Base-by-base conservation (phyloP, 2,888 invertebrate species). In the Anthoptus insignis region DNA sequence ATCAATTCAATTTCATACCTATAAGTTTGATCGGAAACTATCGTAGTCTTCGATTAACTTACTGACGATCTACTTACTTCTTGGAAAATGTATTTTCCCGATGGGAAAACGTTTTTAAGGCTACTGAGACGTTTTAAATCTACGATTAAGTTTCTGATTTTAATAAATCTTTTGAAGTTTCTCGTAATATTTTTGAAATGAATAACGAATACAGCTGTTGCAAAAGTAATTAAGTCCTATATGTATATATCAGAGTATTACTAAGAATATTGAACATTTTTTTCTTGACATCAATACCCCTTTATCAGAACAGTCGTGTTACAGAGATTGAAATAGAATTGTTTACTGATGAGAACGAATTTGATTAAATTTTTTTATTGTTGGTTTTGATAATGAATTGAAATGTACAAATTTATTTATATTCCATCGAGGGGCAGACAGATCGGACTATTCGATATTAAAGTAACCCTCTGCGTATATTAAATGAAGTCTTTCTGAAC, bases 401-500 rank as follows among this genome's bases (percentile, higher is more conserved):
- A 76, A 81, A 80, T 78, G 71, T 80, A 81, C 79, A 83, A 84
- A 82, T 83, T 79, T 80, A 84, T 85, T 83, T 84, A 80, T 76
- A 73, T 57, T 71, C 74, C 77, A 79, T 74, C 63, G 73, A 81
- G 80, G 81, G 82, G 76, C 74, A 71, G 70, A 67, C 72, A 52
- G 76, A 79, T 79, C 75, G 71, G 77, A 79, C 77, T 75, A 82
- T 82, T 72, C 78, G 78, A 85, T 84, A 84, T 84, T 80, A 80
- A 76, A 83, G 80, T 79, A 81, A 86, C 88, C 89, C 89, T 85
- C 82, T 76, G 80, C 81, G 83, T 88, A 89, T 84, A 86, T 88
- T 82, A 88, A 88, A 88, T 90, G 89, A 89, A 91, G 87, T 88
- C 87, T 88, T 90, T 89, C 86, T 87, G 84, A 89, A 90, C 89